Evolutionary conservation across 2,113 vertebrate species (phyloP).

Genomic region (Hypanus sabinus): DNA sequence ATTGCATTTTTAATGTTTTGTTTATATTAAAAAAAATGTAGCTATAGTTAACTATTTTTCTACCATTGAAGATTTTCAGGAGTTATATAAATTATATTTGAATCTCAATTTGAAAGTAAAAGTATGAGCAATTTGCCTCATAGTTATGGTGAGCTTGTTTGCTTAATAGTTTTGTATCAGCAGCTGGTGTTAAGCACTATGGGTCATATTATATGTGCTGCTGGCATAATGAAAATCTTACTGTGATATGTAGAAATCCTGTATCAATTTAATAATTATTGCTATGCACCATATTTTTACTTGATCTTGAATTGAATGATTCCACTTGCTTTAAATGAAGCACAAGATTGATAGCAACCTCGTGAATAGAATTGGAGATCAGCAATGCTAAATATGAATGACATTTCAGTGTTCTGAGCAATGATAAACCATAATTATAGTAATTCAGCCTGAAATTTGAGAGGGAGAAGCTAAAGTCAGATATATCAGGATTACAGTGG

Average conservation of each 20-base stretch:
- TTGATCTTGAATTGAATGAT: neutral
- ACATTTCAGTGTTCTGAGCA: neutral
- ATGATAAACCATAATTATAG: neutral
- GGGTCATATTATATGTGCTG: too few species aligned
- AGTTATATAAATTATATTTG: neutral
- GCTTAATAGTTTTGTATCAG: neutral
- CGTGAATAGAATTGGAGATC: slow-evolving; percentile 2
- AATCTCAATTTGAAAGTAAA: neutral
- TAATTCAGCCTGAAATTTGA: too few species aligned
- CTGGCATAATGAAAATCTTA: neutral
- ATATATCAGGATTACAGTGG: too few species aligned
- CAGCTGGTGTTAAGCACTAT: too few species aligned
- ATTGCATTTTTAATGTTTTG: neutral
- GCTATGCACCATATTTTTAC: neutral
- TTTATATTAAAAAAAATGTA: neutral
- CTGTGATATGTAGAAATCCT: neutral
- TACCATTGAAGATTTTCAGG: neutral
- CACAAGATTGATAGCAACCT: neutral
- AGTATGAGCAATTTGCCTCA: neutral
- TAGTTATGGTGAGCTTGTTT: neutral
- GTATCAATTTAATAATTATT: neutral
- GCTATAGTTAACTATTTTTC: neutral
- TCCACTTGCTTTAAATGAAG: slow-evolving; percentile 16
- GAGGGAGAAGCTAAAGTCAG: too few species aligned
- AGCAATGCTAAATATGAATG: neutral